These are phyloP conservation scores for Drosophila paranaensis DNA, from an alignment of 2,888 invertebrate genomes.

Conservation along the genomic window DNA sequence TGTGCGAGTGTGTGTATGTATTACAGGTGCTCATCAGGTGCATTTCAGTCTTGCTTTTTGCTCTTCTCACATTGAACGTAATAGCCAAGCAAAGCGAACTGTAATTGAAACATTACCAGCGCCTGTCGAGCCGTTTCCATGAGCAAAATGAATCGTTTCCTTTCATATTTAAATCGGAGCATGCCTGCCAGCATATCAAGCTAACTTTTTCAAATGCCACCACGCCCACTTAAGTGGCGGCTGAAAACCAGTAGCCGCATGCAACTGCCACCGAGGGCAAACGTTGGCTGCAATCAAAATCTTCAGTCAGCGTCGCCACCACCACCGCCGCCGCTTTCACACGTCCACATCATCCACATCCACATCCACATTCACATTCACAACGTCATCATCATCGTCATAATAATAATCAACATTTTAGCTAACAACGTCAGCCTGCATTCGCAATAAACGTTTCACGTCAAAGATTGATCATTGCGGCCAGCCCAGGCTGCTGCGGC, in stretches of 20 bases:
- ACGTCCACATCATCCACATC: slow-evolving; percentile 43
- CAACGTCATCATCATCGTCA: slow-evolving; percentile 39
- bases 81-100: slow-evolving; percentile 24
- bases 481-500: slow-evolving; percentile 40
- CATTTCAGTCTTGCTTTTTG: slow-evolving; percentile 1
- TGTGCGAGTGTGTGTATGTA: background rate
- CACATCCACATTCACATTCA: slow-evolving; percentile 36
- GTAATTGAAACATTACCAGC: slow-evolving; percentile 68
- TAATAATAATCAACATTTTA: slow-evolving; percentile 61
- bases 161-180: slow-evolving; percentile 61
- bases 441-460: slow-evolving; percentile 54
- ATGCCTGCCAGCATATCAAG: slow-evolving; percentile 37
- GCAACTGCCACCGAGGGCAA: slow-evolving; percentile 53
- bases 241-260: slow-evolving; percentile 66
- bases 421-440: slow-evolving; percentile 56
- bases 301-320: slow-evolving; percentile 18
- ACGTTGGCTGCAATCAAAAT: slow-evolving; percentile 54
- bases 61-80: slow-evolving; percentile 26
- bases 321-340: slow-evolving; percentile 29
- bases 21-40: slow-evolving; percentile 30
- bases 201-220: slow-evolving; percentile 64
- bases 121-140: slow-evolving; percentile 60
- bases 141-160: slow-evolving; percentile 71
- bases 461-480: slow-evolving; percentile 73
- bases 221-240: slow-evolving; percentile 68